These are phyloP conservation scores for Amitus sp. DNA, from an alignment of 2,888 invertebrate species.

Conservation along the genomic window DNA sequence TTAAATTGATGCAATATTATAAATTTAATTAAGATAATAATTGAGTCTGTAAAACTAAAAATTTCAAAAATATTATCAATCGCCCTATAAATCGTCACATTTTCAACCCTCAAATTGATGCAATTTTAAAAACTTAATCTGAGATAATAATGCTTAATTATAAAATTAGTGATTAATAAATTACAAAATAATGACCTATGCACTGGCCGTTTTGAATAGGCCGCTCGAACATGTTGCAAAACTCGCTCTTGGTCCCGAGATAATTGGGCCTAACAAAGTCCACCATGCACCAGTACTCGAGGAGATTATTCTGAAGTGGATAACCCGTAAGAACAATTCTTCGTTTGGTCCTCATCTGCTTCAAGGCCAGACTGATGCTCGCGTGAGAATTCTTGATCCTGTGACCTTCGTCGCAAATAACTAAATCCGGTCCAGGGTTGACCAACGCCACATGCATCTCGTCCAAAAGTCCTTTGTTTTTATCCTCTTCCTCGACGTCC, in stretches of 20 bases:
- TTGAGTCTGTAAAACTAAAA: too few relatives aligned
- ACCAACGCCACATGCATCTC: slow-evolving; percentile 87
- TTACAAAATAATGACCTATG: too few relatives aligned
- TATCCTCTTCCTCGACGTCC: slow-evolving; percentile 70
- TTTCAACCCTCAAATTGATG: too few relatives aligned
- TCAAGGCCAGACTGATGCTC: slow-evolving; percentile 93
- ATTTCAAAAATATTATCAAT: too few relatives aligned
- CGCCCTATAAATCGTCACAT: too few relatives aligned
- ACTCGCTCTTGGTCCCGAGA: slow-evolving; percentile 95
- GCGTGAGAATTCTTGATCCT: slow-evolving; percentile 98
- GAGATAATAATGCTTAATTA: too few relatives aligned
- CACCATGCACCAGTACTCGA: slow-evolving; percentile 99
- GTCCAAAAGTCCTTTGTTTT: slow-evolving; percentile 80
- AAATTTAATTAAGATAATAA: too few relatives aligned
- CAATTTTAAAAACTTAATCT: too few relatives aligned
- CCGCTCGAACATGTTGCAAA: slow-evolving; percentile 98
- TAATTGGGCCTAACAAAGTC: slow-evolving; percentile 98
- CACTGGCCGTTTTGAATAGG: slow-evolving; percentile 99
- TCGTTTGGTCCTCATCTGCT: slow-evolving; percentile 93
- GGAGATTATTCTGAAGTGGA: slow-evolving; percentile 96
- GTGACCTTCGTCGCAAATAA: slow-evolving; percentile 97
- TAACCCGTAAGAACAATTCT: slow-evolving; percentile 97
- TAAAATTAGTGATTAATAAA: too few relatives aligned
- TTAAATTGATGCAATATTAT: too few relatives aligned
- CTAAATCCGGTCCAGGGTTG: slow-evolving; percentile 91